These are phyloP conservation scores for Lordiphosa collinella DNA, from an alignment of 1,140 invertebrate genomes.

Conservation along the genomic window DNA sequence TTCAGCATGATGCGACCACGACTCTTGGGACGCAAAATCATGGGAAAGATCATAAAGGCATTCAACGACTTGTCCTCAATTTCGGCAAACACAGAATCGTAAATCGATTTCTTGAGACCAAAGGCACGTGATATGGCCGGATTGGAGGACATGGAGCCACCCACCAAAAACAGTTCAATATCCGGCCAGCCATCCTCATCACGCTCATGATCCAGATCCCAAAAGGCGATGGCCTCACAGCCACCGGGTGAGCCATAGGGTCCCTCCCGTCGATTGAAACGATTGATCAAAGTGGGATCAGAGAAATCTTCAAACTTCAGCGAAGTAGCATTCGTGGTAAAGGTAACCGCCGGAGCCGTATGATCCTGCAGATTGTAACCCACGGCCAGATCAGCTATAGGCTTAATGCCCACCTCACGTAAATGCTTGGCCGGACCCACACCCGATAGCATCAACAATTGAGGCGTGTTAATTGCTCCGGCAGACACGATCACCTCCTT, in stretches of 20 bases:
- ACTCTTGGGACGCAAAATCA: slow-evolving; percentile 87
- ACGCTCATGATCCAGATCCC: slow-evolving; percentile 85
- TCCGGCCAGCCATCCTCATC: slow-evolving; percentile 85
- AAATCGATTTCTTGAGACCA: slow-evolving; percentile 82
- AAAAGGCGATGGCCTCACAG: slow-evolving; percentile 88
- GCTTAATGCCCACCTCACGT: slow-evolving; percentile 82
- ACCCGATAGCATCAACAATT: slow-evolving; percentile 90
- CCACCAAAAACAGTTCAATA: slow-evolving; percentile 86
- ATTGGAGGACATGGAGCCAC: slow-evolving; percentile 81
- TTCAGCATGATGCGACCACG: slow-evolving; percentile 85
- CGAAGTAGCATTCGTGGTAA: slow-evolving; percentile 82
- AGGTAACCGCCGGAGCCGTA: slow-evolving; percentile 86
- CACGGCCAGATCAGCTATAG: slow-evolving; percentile 86
- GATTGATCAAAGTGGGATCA: slow-evolving; percentile 57
- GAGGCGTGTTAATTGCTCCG: slow-evolving; percentile 88
- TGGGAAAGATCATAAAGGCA: slow-evolving; percentile 85
- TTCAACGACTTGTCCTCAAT: slow-evolving; percentile 80
- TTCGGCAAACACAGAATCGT: slow-evolving; percentile 80
- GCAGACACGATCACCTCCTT: slow-evolving; percentile 89
- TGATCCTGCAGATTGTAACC: slow-evolving; percentile 91
- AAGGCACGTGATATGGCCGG: slow-evolving; percentile 81
- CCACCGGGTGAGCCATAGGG: slow-evolving; percentile 89
- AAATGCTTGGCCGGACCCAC: slow-evolving; percentile 88
- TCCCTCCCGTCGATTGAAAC: slow-evolving; percentile 81
- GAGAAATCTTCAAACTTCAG: slow-evolving; percentile 73